Evolutionary conservation across 2,888 invertebrate genomes (phyloP).

Genomic region (Plemyria rubiginata): DNA sequence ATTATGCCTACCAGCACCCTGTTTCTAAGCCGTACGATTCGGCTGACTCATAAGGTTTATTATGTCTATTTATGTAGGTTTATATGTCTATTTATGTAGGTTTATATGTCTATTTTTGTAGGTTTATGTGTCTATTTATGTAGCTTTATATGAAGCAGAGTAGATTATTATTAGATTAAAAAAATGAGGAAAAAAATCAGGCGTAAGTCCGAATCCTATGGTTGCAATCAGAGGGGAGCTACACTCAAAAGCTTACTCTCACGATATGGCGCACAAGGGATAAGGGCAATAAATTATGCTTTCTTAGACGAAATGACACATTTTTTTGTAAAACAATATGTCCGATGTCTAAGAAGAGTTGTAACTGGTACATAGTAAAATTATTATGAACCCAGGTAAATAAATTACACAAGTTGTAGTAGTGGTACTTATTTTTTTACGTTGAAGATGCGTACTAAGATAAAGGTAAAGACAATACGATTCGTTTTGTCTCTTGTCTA

Average conservation of each 20-base stretch:
- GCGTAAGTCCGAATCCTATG: slow-evolving; percentile 8
- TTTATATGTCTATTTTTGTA: no score
- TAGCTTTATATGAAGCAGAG: no score
- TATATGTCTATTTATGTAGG: no score
- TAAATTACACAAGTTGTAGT: no score
- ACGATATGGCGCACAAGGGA: slow-evolving; percentile 35
- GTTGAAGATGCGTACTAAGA: no score
- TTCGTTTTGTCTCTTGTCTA: slow-evolving; percentile 11
- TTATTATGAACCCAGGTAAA: no score
- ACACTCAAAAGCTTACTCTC: slow-evolving; percentile 42
- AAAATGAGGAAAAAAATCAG: neutral
- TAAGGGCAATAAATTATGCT: slow-evolving; percentile 34
- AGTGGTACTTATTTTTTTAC: no score
- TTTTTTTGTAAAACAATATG: neutral
- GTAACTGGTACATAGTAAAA: no score
- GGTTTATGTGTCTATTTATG: no score
- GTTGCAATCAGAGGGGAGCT: slow-evolving; percentile 2
- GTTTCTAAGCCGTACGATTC: neutral
- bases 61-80: no score
- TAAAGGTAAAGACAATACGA: neutral
- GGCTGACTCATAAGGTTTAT: slow-evolving; percentile 3
- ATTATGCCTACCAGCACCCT: slow-evolving; percentile 35
- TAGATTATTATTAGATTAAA: no score
- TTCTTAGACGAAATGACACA: neutral
- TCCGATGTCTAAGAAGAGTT: neutral